Base-by-base conservation (phyloP, 2,888 invertebrate species). In the Frankliniella intonsa region DNA sequence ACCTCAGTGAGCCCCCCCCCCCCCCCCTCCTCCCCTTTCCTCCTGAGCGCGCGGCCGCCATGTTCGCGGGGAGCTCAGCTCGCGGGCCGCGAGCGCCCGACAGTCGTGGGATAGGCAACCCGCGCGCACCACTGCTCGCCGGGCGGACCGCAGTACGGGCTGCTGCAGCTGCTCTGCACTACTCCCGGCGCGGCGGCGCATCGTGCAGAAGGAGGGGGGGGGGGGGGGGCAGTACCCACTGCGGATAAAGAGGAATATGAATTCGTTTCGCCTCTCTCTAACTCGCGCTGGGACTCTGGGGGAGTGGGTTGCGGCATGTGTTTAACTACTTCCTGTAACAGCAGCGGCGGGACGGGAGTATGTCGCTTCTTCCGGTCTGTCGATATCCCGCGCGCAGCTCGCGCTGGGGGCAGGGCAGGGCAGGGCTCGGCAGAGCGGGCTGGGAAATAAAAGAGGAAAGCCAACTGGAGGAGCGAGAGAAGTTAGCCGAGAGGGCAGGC, bases 81-180 rank as follows among this genome's bases (percentile, higher is more conserved):
- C 2, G 38, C 38, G 38, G 38, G 5, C 38, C 5, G 38, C 38
- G 38, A 38, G 5, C 38, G 38, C 38, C 38, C 38, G 5, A 38
- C 38, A 80, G 80, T 8, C n/a, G 27, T 80, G 3, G 27, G 38
- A 38, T 38, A 38, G 38, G 38, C 38, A 38, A 38, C 38, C 38
- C 80, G 90, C 89, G 80, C 89, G 22, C 17, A 5, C 5, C 19
- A 5, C 3, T 17, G 80, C 25, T 80, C 12, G 14, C 38, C 38
- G 17, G 80, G 80, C 14, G 80, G 80, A 80, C 17, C 80, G 27
- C 17, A 49, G 19, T 49, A 9, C 80, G 17, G 22, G 80, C 38
- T 14, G 80, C 27, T 10, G 38, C 17, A 49, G 12, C 51, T 80
- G 17, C 12, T 5, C 81, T 22, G 81, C 50, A 49, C 49, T 49